Evolutionary conservation across 1,140 invertebrate species (phyloP), one percentile per base, ranked within the genome.

Genomic region (Diabrotica undecimpunctata): DNA sequence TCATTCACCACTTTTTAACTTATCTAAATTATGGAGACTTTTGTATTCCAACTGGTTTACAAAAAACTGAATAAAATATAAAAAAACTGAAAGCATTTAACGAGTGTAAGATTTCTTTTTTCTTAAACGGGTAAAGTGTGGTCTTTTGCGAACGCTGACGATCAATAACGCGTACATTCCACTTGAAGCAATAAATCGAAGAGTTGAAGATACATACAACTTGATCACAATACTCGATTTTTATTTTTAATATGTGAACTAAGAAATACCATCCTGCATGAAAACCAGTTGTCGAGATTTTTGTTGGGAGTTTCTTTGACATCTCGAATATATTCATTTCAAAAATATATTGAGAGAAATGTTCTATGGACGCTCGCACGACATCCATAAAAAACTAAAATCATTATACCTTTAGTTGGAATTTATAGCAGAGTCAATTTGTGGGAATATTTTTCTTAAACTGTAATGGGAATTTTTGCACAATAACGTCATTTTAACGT

Each of bases 251-350:
- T 46, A 46, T 46, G 41, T 46, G 41, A n/a, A 46, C 41, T 46
- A n/a, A 65, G 54, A 13, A 57, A 65, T 53, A 37, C 46, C 41
- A 56, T 58, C 63, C 56, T 46, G 54, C 63, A 13, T 65, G 56
- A 59, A 55, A 65, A 65, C 63, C 63, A 54, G 61, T 62, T 54
- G 61, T 62, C 51, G 25, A 65, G 63, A 65, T 25, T 65, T 65
- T 65, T 65, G 58, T 53, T 46, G 50, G 14, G 55, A 59, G 39
- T 46, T 53, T 58, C 63, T 65, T 58, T 65, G 63, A 65, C 63
- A 65, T 65, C 46, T 55, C 63, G 63, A 65, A 65, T 65, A 65
- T 65, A 65, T 59, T 65, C 63, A 56, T 65, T 65, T 54, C 58
- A 59, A 46, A 59, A 65, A 58, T 59, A 55, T 65, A 65, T 59